These are phyloP conservation scores for Pseudochirops corinnae DNA, from an alignment of 2,797 vertebrate species.

Conservation along the genomic window DNA sequence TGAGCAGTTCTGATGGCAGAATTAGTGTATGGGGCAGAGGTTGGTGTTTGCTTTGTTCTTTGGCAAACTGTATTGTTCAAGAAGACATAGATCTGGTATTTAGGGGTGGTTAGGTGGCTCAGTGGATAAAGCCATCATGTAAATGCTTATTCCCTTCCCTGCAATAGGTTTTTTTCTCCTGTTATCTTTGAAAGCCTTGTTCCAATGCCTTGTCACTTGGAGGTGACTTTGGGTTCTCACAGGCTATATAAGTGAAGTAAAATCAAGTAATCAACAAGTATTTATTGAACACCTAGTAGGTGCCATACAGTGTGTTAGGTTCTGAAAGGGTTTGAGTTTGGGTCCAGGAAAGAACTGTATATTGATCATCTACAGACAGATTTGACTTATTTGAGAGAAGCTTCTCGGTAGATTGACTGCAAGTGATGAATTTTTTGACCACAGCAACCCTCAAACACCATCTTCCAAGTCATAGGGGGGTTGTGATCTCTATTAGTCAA, in stretches of 20 bases:
- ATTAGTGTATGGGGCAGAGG: not conserved
- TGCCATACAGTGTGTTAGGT: not conserved
- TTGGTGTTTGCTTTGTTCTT: not conserved
- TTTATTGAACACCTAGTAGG: not conserved
- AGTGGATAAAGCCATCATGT: not conserved
- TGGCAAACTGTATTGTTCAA: not conserved
- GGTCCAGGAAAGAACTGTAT: not conserved
- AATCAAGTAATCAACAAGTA: not conserved
- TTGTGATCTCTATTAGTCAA: not conserved
- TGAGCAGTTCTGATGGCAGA: not conserved
- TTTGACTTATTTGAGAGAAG: not conserved
- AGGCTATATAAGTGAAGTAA: not conserved
- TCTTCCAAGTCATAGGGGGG: not conserved
- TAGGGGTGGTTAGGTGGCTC: not conserved
- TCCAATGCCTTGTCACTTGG: not conserved
- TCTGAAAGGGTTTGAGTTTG: not conserved
- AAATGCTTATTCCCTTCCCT: not conserved
- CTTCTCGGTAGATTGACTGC: not conserved
- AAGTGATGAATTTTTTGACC: not conserved
- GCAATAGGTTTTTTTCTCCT: not conserved
- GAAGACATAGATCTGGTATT: not conserved
- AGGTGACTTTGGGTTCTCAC: not conserved
- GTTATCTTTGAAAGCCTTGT: not conserved
- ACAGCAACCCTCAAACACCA: not conserved
- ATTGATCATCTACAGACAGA: not conserved